Base-by-base conservation (phyloP, 2,113 vertebrate species). In the Cariama cristata region DNA sequence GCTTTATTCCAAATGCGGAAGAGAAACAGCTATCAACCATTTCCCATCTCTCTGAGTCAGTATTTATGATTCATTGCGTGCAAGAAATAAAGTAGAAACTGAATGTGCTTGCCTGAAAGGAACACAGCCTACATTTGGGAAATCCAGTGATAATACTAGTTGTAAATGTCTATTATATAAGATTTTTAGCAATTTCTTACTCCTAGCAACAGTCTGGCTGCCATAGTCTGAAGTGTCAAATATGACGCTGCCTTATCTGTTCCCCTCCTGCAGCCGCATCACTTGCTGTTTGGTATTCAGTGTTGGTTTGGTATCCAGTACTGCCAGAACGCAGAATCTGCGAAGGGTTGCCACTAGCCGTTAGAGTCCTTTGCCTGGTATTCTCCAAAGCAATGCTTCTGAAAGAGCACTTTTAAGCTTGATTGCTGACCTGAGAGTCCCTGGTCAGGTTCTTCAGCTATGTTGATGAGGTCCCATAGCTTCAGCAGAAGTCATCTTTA, bases 131-230 rank as follows among this genome's bases (percentile, higher is more conserved):
- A 80, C 55, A 21, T 86, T 91, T 96, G 50, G 88, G 82, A 83
- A 94, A 90, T 58, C 38, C 75, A 80, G 27, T 50, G 50, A 94
- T 52, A 93, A 66, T 86, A 97, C 63, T 94, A 83, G 88, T 55
- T 80, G 32, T 73, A 90, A 80, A 86, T 95, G 42, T 73, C 82
- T 93, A 44, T 95, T 95, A 93, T n/a, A 42, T 86, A 96, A 93
- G 42, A 42, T 55, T 91, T 88, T 77, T 5, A 56, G 50, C 21
- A n/a, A 55, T 49, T 95, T 82, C 47, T 94, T 7, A 18, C 33
- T 93, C 87, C 71, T 85, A 88, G 44, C 84, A 93, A 42, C 82
- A 88, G n/a, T 69, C 80, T 92, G 79, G 40, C 69, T 72, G 33
- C 28, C 40, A 27, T 7, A 93, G 56, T n/a, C 84, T 88, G 85